Conservation (phyloP, 2,888 invertebrate genomes). For the Erpobdella octoculata region DNA sequence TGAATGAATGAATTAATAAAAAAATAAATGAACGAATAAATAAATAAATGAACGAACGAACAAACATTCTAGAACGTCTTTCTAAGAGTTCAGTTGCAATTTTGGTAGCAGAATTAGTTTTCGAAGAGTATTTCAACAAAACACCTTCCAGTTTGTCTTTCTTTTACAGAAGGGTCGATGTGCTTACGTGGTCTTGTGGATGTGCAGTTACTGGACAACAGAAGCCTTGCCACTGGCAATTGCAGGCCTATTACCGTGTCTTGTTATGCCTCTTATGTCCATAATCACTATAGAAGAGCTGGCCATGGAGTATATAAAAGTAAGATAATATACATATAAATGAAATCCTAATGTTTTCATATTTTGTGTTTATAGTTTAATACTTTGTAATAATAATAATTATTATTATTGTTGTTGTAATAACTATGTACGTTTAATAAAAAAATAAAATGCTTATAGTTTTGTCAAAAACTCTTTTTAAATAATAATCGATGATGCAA, state of each 20-base stretch:
- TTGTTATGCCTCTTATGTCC: conserved; percentile 20
- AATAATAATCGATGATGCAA: too few relatives aligned
- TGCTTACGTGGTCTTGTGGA: conserved; percentile 22
- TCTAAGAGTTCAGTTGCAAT: not conserved
- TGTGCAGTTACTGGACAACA: conserved; percentile 28
- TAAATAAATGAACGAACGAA: too few relatives aligned
- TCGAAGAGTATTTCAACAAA: not conserved
- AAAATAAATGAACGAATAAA: too few relatives aligned
- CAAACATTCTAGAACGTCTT: not conserved
- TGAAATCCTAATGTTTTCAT: too few relatives aligned
- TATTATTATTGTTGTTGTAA: too few relatives aligned
- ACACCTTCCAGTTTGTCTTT: not conserved
- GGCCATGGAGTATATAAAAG: conserved; percentile 24
- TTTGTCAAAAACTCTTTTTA: too few relatives aligned
- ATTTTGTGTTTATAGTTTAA: too few relatives aligned
- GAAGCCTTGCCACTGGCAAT: conserved; percentile 23
- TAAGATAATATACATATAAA: too few relatives aligned
- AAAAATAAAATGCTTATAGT: too few relatives aligned
- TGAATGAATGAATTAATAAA: too few relatives aligned
- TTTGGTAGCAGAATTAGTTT: not conserved
- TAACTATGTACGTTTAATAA: too few relatives aligned
- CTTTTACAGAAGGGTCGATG: conserved; percentile 14
- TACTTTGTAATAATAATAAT: too few relatives aligned
- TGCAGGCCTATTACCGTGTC: conserved; percentile 17
- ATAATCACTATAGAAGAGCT: conserved; percentile 8